These are phyloP conservation scores for Hepsetus odoe DNA, from an alignment of 2,113 vertebrate species.

Conservation along the genomic window DNA sequence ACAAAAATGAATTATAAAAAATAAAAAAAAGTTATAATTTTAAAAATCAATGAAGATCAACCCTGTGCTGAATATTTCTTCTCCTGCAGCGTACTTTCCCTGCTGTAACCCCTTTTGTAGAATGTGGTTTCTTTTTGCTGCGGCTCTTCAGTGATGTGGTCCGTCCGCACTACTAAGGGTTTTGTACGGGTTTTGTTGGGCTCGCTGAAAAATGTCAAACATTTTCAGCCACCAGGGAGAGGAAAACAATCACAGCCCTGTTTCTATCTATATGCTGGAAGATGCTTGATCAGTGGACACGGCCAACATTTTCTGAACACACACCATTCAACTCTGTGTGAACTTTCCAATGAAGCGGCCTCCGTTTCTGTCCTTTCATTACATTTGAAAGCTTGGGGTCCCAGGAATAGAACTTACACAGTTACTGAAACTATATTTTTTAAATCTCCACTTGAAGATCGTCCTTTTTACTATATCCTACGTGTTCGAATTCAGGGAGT, in stretches of 20 bases:
- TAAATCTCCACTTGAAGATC: too few relatives aligned
- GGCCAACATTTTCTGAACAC: neutral
- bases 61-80: slow-evolving; percentile 11
- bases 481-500: too few relatives aligned
- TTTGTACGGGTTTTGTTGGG: slow-evolving; percentile 16
- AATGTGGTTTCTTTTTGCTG: slow-evolving; percentile 34
- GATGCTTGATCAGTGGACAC: too few relatives aligned
- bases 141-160: slow-evolving; percentile 19
- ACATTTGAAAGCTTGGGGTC: too few relatives aligned
- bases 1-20: too few relatives aligned
- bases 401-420: too few relatives aligned
- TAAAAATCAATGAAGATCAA: too few relatives aligned
- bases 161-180: slow-evolving; percentile 11
- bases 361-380: too few relatives aligned
- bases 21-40: too few relatives aligned
- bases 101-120: slow-evolving; percentile 24
- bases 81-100: neutral
- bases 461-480: too few relatives aligned
- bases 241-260: slow-evolving; percentile 1
- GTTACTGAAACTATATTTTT: too few relatives aligned
- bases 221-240: slow-evolving; percentile 24
- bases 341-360: too few relatives aligned
- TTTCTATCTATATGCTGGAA: neutral
- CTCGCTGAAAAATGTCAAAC: neutral
- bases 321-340: neutral